phyloP scores from a whole-genome alignment of 2,113 vertebrate species.

The Holacanthus passer region DNA sequence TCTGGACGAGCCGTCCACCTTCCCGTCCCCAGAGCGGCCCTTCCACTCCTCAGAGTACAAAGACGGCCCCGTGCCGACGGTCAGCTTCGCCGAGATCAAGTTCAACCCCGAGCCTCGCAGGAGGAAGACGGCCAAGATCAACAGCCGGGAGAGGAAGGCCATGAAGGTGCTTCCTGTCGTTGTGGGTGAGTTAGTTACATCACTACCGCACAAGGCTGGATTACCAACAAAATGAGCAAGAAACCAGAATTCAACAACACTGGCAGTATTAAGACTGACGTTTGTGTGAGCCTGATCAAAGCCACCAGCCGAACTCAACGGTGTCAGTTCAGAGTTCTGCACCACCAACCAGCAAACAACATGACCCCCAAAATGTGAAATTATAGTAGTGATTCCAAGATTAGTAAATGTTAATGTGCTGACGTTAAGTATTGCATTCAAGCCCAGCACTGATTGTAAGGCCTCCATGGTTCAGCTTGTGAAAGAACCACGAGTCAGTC shows the following conservation, averaged over 20 bases:
- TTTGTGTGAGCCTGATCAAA: background rate
- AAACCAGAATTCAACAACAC: background rate
- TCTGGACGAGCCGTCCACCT: conserved; percentile 63
- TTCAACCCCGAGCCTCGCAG: conserved; percentile 67
- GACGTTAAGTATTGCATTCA: too few relatives aligned
- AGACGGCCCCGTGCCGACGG: conserved; percentile 70
- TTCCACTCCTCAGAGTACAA: conserved; percentile 64
- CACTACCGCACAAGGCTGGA: background rate
- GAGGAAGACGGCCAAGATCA: conserved; percentile 89
- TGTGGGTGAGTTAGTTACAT: conserved; percentile 87
- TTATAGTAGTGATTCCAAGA: too few relatives aligned
- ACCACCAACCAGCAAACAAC: too few relatives aligned
- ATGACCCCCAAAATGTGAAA: too few relatives aligned
- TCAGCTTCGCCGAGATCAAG: conserved; percentile 83
- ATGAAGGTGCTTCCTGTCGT: conserved; percentile 95
- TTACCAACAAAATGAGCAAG: too few relatives aligned
- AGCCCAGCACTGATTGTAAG: too few relatives aligned
- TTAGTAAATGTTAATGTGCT: too few relatives aligned
- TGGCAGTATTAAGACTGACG: background rate
- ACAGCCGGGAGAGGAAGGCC: conserved; percentile 92
- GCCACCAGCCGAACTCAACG: too few relatives aligned
- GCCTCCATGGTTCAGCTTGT: too few relatives aligned
- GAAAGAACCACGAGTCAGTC: too few relatives aligned
- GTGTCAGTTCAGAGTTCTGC: too few relatives aligned
- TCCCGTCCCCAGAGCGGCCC: conserved; percentile 34